Base-by-base conservation (phyloP, 2,797 vertebrate genomes). In the Muraenolepis orangiensis region DNA sequence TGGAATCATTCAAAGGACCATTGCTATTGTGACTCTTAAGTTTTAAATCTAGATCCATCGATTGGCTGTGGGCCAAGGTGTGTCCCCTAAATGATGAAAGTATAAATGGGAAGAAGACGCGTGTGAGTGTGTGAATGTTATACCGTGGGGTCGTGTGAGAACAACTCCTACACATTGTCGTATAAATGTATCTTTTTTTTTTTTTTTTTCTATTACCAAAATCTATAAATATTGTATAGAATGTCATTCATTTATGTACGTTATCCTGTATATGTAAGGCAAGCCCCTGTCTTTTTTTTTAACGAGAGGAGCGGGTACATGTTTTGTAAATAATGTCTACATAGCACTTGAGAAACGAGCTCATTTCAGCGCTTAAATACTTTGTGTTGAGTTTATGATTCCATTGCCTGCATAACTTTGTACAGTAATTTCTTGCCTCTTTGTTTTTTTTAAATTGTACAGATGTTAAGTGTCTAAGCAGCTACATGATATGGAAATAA, bases 381-480 rank as follows among this genome's bases (percentile, higher is more conserved):
- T 87, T 94, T 94, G 91, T 95, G 94, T 95, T 91, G 91, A 93
- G 93, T 92, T 91, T 93, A 95, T 94, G 91, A 93, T 95, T 88
- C 84, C 88, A 84, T 87, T 85, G 92, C 95, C 93, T 96, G 94
- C 96, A 95, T 95, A 91, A 94, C 93, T 95, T 95, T 94, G 95
- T 96, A 95, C 92, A 96, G 29, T 67, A 67, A 29, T 95, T 96
- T 95, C 95, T 91, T 92, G 93, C 96, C 84, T 90, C 78, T 83
- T n/a, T 89, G 88, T 87, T 76, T 91, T 90, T 88, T 96, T 95
- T 95, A 95, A n/a, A 96, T 97, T 98, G 97, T 98, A 98, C 96
- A 98, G 96, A 96, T 96, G 96, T 96, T 95, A 96, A 95, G 95
- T 96, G 96, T 96, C 95, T 95, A 94, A 87, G 94, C 96, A 96